Conservation (phyloP, 2,113 vertebrate genomes). For the Hydropotes inermis region DNA sequence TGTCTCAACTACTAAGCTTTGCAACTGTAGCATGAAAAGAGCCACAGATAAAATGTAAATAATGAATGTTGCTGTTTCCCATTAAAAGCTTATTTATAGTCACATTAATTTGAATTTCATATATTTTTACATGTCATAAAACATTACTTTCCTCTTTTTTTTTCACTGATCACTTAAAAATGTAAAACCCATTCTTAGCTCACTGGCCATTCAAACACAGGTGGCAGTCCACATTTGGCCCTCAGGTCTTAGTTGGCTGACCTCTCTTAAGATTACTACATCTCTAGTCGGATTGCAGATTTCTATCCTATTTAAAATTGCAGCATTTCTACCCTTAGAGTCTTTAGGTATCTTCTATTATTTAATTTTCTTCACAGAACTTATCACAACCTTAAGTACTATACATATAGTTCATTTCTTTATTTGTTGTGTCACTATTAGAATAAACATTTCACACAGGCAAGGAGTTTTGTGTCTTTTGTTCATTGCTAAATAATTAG, state of each 20-base stretch:
- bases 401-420: neutral
- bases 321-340: neutral
- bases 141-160: slow-evolving; percentile 19
- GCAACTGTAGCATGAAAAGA: neutral
- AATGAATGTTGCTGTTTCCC: neutral
- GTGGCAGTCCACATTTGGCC: neutral
- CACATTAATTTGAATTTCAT: neutral
- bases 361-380: neutral
- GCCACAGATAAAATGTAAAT: neutral
- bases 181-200: neutral
- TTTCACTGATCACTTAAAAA: neutral
- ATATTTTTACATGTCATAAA: neutral
- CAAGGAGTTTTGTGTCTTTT: neutral
- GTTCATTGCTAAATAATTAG: neutral
- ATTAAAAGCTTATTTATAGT: neutral
- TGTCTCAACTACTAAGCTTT: neutral
- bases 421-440: neutral
- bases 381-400: neutral
- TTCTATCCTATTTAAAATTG: neutral
- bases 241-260: neutral
- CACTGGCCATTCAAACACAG: neutral
- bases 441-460: neutral
- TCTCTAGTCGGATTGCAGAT: neutral
- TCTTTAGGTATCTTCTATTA: neutral
- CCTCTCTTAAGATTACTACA: neutral